Percentiles rank a stretch among this genome's conserved stretches.
phyloP scores from a whole-genome alignment of 2,113 vertebrate genomes.

The Nothobranchius kuhntae region DNA sequence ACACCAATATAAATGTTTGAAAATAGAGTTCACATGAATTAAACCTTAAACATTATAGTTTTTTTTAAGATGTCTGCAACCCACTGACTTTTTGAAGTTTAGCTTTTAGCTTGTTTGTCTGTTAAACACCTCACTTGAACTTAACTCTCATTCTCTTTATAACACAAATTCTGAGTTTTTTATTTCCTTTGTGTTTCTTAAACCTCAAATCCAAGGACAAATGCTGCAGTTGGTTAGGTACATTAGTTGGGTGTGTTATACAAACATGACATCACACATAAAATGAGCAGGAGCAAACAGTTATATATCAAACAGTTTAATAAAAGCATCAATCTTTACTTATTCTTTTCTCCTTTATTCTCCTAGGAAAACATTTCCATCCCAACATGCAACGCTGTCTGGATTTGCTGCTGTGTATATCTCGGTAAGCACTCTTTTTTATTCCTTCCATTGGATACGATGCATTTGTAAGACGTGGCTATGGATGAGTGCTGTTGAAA shows the following conservation, averaged over 20 bases:
- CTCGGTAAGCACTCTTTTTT: constrained; percentile 85
- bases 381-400: constrained; percentile 95
- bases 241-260: constrained; percentile 13
- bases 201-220: constrained; percentile 20
- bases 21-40: too few relatives aligned
- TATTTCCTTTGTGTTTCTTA: constrained; percentile 26
- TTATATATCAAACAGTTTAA: neutral
- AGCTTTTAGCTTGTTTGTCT: too few relatives aligned
- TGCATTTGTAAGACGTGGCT: constrained; percentile 17
- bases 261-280: neutral
- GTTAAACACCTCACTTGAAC: too few relatives aligned
- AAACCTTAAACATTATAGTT: too few relatives aligned
- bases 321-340: constrained; percentile 7
- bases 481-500: neutral
- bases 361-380: constrained; percentile 95
- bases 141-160: too few relatives aligned
- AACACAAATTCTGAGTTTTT: too few relatives aligned
- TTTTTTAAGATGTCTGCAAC: too few relatives aligned
- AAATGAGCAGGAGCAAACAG: neutral
- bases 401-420: constrained; percentile 96
- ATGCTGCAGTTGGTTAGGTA: neutral
- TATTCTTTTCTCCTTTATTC: constrained; percentile 40
- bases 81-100: too few relatives aligned
- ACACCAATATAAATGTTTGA: too few relatives aligned
- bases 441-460: neutral